Percentiles rank a stretch among this genome's conserved stretches.
phyloP scores from a whole-genome alignment of 2,113 vertebrate genomes.

The Microtus pennsylvanicus region DNA sequence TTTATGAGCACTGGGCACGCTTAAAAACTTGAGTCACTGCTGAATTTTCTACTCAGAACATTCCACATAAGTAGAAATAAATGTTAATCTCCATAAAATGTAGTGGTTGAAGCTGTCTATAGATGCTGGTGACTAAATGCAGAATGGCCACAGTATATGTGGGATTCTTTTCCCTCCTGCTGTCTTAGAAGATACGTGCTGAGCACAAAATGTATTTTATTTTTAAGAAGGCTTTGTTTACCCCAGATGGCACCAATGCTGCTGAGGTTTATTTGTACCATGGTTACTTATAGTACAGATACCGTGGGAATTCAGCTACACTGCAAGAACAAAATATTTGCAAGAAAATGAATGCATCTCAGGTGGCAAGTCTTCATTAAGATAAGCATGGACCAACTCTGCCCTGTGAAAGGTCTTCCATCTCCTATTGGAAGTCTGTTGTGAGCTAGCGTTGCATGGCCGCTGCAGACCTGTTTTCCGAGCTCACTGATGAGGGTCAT shows the following conservation, averaged over 20 bases:
- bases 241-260: slow-evolving; percentile 41
- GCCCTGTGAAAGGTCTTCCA: background rate
- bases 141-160: background rate
- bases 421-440: background rate
- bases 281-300: slow-evolving; percentile 21
- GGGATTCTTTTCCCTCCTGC: slow-evolving; percentile 50
- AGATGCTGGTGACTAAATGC: slow-evolving; percentile 21
- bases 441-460: background rate
- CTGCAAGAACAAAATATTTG: slow-evolving; percentile 38
- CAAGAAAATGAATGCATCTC: slow-evolving; percentile 4
- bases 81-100: slow-evolving; percentile 56
- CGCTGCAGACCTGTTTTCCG: background rate
- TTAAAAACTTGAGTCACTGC: slow-evolving; percentile 45
- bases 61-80: slow-evolving; percentile 53
- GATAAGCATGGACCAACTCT: slow-evolving; percentile 30
- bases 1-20: slow-evolving; percentile 43
- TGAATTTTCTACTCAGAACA: slow-evolving; percentile 38
- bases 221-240: slow-evolving; percentile 78
- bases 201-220: slow-evolving; percentile 69
- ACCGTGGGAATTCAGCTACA: background rate
- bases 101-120: background rate
- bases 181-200: slow-evolving; percentile 50
- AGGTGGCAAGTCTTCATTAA: slow-evolving; percentile 56
- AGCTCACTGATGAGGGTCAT: background rate
- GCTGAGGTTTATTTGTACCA: slow-evolving; percentile 64